phyloP scores from a whole-genome alignment of 2,113 vertebrate genomes.

The Gila orcuttii region DNA sequence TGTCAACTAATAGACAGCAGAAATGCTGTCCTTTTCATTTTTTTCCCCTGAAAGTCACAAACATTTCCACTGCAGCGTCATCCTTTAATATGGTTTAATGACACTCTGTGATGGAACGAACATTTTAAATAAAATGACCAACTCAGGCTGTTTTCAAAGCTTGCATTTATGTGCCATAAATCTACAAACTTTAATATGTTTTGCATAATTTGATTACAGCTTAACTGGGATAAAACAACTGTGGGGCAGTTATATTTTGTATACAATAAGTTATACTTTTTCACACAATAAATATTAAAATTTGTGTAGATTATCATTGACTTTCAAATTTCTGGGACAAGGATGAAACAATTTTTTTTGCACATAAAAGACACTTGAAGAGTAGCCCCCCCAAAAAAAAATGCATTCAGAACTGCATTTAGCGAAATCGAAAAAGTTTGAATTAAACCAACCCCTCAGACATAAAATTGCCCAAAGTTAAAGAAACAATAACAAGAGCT shows the following conservation, averaged over 20 bases:
- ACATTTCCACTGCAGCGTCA: not conserved
- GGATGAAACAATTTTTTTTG: not conserved
- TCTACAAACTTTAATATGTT: not conserved
- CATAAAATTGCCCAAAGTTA: not conserved
- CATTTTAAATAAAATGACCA: not conserved
- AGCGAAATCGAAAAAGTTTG: not conserved
- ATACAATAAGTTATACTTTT: too few relatives aligned
- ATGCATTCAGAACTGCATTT: too few relatives aligned
- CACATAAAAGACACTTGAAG: not conserved
- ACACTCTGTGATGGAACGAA: not conserved
- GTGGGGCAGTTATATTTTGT: not conserved
- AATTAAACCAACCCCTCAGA: not conserved
- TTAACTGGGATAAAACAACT: not conserved
- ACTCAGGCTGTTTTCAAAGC: not conserved
- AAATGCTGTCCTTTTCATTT: not conserved
- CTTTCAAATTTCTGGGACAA: not conserved
- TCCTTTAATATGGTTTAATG: not conserved
- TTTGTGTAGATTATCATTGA: not conserved
- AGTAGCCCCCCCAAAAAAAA: not conserved
- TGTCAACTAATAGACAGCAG: not conserved
- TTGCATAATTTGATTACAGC: not conserved
- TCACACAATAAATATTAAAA: not conserved
- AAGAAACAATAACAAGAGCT: slow-evolving; percentile 10
- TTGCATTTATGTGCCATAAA: not conserved
- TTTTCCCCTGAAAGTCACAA: not conserved